Evolutionary conservation across 2,797 vertebrate species (phyloP).

Genomic region (Gouania willdenowi): DNA sequence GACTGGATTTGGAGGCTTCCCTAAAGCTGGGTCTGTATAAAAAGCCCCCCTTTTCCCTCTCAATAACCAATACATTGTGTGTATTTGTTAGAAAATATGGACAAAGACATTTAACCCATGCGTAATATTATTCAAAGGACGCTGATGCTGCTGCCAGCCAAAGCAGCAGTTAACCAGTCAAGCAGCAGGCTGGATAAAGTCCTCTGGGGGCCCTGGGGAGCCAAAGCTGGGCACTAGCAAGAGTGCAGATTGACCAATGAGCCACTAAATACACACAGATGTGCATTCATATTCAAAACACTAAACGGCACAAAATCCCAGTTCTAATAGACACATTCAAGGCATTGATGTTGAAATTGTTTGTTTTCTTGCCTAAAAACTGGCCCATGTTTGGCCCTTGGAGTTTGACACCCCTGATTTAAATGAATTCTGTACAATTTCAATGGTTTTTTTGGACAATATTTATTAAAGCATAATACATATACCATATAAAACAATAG

Average conservation of each 20-base stretch:
- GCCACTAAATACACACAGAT: slow-evolving; percentile 43
- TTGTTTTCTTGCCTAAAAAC: no score
- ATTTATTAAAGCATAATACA: no score
- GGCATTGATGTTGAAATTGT: no score
- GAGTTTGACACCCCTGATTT: no score
- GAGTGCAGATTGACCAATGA: slow-evolving; percentile 40
- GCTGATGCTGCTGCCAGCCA: slow-evolving; percentile 30
- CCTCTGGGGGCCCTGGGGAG: slow-evolving; percentile 40
- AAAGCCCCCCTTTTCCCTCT: slow-evolving; percentile 34
- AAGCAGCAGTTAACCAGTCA: slow-evolving; percentile 52
- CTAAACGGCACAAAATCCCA: slow-evolving; percentile 12
- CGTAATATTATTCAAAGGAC: slow-evolving; percentile 58
- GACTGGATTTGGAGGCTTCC: slow-evolving; percentile 51
- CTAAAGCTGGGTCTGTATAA: slow-evolving; percentile 33
- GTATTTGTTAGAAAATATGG: slow-evolving; percentile 38
- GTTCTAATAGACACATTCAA: slow-evolving; percentile 25
- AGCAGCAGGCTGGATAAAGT: slow-evolving; percentile 42
- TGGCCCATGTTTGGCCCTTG: no score
- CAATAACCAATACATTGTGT: slow-evolving; percentile 43
- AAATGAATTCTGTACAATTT: no score
- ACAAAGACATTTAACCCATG: slow-evolving; percentile 18
- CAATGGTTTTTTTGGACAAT: no score
- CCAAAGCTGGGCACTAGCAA: slow-evolving; percentile 31
- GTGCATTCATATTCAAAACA: slow-evolving; percentile 19
- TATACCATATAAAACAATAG: no score